These are phyloP conservation scores for Gymnobelideus leadbeateri DNA, from an alignment of 2,113 vertebrate genomes.

Conservation along the genomic window DNA sequence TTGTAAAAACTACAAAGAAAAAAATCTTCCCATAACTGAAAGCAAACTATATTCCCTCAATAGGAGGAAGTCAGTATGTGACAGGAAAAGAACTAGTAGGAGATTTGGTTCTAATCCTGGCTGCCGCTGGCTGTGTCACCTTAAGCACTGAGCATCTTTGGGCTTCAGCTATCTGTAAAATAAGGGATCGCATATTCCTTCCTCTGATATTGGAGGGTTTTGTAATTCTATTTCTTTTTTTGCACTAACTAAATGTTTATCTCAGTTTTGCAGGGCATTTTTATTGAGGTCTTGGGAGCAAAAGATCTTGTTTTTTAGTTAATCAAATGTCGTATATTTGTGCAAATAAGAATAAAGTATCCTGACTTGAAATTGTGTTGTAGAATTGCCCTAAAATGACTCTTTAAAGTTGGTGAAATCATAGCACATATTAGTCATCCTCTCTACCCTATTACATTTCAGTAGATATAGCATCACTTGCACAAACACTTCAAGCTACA, in stretches of 20 bases:
- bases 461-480: slow-evolving; percentile 12
- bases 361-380: slow-evolving; percentile 45
- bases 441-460: slow-evolving; percentile 41
- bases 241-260: not conserved
- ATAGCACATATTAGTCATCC: slow-evolving; percentile 44
- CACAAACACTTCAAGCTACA: slow-evolving; percentile 66
- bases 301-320: not conserved
- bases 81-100: not conserved
- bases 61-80: not conserved
- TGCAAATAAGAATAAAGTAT: not conserved
- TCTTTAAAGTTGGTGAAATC: slow-evolving; percentile 31
- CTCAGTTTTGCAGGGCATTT: not conserved
- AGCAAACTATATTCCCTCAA: not conserved
- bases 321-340: not conserved
- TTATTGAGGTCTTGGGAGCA: not conserved
- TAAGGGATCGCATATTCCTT: not conserved
- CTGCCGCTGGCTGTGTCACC: not conserved
- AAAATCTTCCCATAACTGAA: not conserved
- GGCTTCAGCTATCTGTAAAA: not conserved
- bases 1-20: not conserved
- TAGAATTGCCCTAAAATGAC: slow-evolving; percentile 52
- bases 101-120: too few relatives aligned
- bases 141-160: not conserved
- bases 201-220: not conserved
- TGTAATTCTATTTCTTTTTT: not conserved